A percentile compares a stretch with the other conserved stretches of the same genome.
phyloP scores from a whole-genome alignment of 2,888 invertebrate species.

The Volucella bombylans region DNA sequence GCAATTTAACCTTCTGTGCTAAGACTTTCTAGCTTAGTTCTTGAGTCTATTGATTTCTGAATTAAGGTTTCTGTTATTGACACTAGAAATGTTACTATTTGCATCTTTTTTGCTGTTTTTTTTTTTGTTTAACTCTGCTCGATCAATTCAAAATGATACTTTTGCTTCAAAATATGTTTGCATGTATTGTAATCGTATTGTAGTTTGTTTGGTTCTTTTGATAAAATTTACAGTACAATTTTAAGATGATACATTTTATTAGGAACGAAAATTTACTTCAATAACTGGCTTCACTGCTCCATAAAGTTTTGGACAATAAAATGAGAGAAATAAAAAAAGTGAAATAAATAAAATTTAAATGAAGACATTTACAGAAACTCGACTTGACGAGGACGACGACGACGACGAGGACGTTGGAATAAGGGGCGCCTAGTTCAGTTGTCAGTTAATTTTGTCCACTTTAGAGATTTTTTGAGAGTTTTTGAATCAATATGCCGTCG shows the following conservation, averaged over 20 bases:
- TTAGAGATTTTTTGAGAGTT: slow-evolving; percentile 11
- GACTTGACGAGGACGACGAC: slow-evolving; percentile 44
- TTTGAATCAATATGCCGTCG: slow-evolving; percentile 63
- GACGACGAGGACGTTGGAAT: slow-evolving; percentile 25
- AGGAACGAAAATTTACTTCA: slow-evolving; percentile 62
- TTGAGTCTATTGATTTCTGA: slow-evolving; percentile 53
- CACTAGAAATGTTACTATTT: slow-evolving; percentile 26
- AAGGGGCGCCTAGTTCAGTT: slow-evolving; percentile 59
- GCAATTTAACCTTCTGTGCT: slow-evolving; percentile 59
- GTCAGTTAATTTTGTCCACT: slow-evolving; percentile 53
- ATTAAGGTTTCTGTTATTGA: slow-evolving; percentile 15
- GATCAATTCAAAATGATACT: slow-evolving; percentile 2
- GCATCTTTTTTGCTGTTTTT: not conserved
- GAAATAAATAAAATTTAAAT: slow-evolving; percentile 33
- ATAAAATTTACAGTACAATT: slow-evolving; percentile 22
- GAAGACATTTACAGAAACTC: not conserved
- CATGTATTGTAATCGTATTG: not conserved
- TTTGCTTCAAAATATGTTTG: not conserved
- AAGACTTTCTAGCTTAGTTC: slow-evolving; percentile 55
- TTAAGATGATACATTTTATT: slow-evolving; percentile 23
- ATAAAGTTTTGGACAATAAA: slow-evolving; percentile 20
- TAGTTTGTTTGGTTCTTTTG: slow-evolving; percentile 6
- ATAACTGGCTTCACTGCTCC: slow-evolving; percentile 54
- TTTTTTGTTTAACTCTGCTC: slow-evolving; percentile 8
- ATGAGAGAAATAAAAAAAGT: slow-evolving; percentile 1